Evolutionary conservation across 2,797 vertebrate genomes (phyloP).

Genomic region (Diceros bicornis): DNA sequence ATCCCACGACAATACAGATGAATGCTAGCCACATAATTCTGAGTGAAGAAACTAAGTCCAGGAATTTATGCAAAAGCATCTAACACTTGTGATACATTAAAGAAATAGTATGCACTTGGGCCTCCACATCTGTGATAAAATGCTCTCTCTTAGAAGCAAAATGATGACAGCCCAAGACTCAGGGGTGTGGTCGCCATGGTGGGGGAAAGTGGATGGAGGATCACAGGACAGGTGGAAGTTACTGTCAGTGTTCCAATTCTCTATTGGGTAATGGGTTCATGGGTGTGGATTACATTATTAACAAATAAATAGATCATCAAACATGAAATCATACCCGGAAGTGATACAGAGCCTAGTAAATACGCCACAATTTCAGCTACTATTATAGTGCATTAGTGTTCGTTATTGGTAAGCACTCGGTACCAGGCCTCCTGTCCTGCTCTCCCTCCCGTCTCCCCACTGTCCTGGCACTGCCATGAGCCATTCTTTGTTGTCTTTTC

Average conservation of each 20-base stretch:
- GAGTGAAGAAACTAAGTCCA: not conserved
- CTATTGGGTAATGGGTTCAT: accelerated
- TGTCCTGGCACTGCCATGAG: not conserved
- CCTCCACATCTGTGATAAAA: not conserved
- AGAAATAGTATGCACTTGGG: not conserved
- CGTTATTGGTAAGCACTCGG: not conserved
- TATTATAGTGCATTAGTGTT: not conserved
- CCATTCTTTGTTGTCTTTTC: not conserved
- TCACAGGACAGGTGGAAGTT: not conserved
- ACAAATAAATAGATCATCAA: not conserved
- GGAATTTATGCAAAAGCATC: not conserved
- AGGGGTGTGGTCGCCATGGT: not conserved
- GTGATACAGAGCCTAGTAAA: not conserved
- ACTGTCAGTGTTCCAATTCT: not conserved
- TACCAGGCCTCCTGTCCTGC: accelerated
- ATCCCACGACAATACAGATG: not conserved
- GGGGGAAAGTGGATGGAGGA: accelerated
- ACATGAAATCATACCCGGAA: not conserved
- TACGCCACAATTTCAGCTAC: not conserved
- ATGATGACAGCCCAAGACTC: not conserved
- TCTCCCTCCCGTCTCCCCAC: not conserved
- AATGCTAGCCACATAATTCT: not conserved
- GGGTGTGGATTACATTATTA: not conserved
- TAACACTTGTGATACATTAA: no score
- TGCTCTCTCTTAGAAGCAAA: not conserved